Evolutionary conservation across 1,140 invertebrate species (phyloP), one percentile per base, ranked within the genome.

Genomic region (Watersipora subatra): DNA sequence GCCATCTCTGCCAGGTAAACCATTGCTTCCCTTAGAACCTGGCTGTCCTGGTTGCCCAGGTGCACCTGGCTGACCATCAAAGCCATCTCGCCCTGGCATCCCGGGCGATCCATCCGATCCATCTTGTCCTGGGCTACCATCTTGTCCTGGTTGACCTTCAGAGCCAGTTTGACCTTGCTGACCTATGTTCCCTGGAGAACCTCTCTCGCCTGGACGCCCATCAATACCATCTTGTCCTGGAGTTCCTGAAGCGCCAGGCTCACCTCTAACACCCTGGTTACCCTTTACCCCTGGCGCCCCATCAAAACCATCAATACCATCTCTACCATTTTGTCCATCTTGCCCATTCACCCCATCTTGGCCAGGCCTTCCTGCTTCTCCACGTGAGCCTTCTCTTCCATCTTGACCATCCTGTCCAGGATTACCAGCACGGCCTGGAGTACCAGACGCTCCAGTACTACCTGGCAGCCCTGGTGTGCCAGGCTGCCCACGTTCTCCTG

Each of bases 1-100:
- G 64, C 89, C 89, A 29, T 85, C 81, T 73, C 87, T 88, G 57
- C 89, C 89, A 76, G 89, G 88, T 24, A 85, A 28, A 22, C 73
- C 68, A 2, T 67, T 46, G 57, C 69, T 69, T 25, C 74, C 73
- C 3, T 69, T 64, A 20, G 27, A 57, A n/a, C 69, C 70, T 22
- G 63, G 56, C 28, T 34, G 56, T 61, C 76, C 74, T 2, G 69
- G 62, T 28, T 28, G 19, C 28, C 7, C 62, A 59, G 30, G 63
- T 66, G 22, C 24, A 56, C 22, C 28, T 28, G 3, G 55, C 2
- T 24, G 0, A n/a, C 28, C 28, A 57, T 64, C 27, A 29, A 24
- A 20, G 15, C 25, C 26, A 27, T 25, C n/a, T n/a, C 27, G 24
- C 20, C 24, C 46, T 22, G 17, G 17, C 46, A 17, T 22, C 17